A percentile compares a stretch with the other conserved stretches of the same genome.
Conservation (phyloP, 2,113 vertebrate genomes). For the human (Homo sapiens) region DNA sequence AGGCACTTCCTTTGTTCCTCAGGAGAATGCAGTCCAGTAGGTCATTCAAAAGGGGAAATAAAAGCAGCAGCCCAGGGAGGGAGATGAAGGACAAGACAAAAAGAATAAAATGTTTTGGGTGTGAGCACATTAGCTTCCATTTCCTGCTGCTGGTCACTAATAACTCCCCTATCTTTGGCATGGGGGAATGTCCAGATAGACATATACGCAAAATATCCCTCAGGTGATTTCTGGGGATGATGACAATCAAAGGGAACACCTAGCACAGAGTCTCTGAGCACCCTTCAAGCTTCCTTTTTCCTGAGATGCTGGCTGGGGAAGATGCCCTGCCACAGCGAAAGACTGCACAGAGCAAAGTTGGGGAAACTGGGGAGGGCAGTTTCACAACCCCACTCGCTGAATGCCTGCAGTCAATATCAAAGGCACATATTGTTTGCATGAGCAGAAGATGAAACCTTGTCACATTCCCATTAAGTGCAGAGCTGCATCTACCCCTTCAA, state of each 20-base stretch:
- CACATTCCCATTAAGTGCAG: slow-evolving; percentile 55
- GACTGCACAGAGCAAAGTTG: background rate
- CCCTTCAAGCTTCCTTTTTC: background rate
- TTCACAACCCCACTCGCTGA: slow-evolving; percentile 25
- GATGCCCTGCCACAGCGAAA: background rate
- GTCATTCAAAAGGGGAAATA: slow-evolving; percentile 91
- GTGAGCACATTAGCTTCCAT: slow-evolving; percentile 85
- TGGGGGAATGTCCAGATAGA: slow-evolving; percentile 36
- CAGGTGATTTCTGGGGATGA: slow-evolving; percentile 55
- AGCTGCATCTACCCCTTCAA: slow-evolving; percentile 50
- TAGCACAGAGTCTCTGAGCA: background rate
- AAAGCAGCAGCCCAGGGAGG: slow-evolving; percentile 87
- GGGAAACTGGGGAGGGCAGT: background rate
- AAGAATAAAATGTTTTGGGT: slow-evolving; percentile 86
- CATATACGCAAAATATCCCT: background rate
- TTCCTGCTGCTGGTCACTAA: slow-evolving; percentile 82
- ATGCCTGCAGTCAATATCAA: slow-evolving; percentile 35
- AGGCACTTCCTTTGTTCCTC: slow-evolving; percentile 94
- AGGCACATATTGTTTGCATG: slow-evolving; percentile 47
- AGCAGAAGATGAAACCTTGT: slow-evolving; percentile 66
- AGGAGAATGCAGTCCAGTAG: slow-evolving; percentile 91
- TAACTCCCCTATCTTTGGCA: slow-evolving; percentile 69
- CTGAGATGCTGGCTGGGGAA: background rate
- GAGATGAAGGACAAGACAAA: slow-evolving; percentile 86
- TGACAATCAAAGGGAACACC: slow-evolving; percentile 45